These are phyloP conservation scores for Sycophaga agraensis DNA, from an alignment of 1,140 invertebrate genomes.

Conservation along the genomic window DNA sequence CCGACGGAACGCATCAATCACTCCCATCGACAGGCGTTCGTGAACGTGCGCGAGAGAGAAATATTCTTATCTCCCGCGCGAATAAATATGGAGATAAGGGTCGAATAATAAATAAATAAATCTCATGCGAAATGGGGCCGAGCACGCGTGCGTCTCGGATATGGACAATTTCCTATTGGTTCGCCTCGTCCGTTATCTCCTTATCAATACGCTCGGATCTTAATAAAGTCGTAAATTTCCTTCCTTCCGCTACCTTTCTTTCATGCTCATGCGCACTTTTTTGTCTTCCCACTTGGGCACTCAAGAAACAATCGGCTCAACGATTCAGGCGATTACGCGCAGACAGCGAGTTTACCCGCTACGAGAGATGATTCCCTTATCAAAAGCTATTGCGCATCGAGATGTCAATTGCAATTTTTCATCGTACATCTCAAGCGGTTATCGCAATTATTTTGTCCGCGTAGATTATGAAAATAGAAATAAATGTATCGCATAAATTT, in stretches of 20 bases:
- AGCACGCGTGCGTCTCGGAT: neutral
- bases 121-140: neutral
- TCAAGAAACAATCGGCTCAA: neutral
- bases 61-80: conserved; percentile 23
- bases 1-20: conserved; percentile 28
- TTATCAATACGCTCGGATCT: conserved; percentile 18
- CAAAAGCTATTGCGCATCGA: neutral
- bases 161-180: conserved; percentile 18
- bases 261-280: neutral
- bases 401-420: too few relatives aligned
- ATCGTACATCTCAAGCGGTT: too few relatives aligned
- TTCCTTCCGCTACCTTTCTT: neutral
- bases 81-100: conserved; percentile 31
- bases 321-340: neutral
- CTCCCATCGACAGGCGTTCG: conserved; percentile 6
- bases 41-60: neutral
- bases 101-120: conserved; percentile 32
- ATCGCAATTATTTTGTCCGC: too few relatives aligned
- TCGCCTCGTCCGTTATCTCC: conserved; percentile 18
- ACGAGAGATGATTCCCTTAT: neutral
- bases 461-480: too few relatives aligned
- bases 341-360: neutral
- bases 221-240: conserved; percentile 27
- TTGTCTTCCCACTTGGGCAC: neutral
- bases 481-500: too few relatives aligned